Base-by-base conservation (phyloP, 2,113 vertebrate genomes). In the Lepidiolamprologus cunningtoni region DNA sequence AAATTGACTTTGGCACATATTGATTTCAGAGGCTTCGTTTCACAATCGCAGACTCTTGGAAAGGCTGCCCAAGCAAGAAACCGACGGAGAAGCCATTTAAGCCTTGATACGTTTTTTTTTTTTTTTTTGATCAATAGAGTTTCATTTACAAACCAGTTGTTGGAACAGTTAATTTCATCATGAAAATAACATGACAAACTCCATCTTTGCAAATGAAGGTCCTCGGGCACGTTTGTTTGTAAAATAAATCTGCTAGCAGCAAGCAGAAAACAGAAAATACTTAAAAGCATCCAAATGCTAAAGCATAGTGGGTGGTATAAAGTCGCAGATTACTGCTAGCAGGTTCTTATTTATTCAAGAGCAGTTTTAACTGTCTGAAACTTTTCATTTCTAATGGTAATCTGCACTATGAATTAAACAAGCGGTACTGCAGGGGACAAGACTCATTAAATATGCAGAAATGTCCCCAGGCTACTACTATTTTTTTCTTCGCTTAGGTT, bases 1-100 rank as follows among this genome's bases (percentile, higher is more conserved):
- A 96, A 96, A 97, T 96, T 96, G 95, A 91, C 94, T 97, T 96
- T 96, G 91, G 96, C 95, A 95, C 94, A 73, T 96, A 98, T 97
- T 4, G 97, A 98, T 98, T 97, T 94, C 71, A 91, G 90, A 88
- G 95, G 95, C 94, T 97, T 96, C 88, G 93, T 93, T 95, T 96
- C 94, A 96, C 96, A 96, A 96, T 95, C 57, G 86, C 94, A 92
- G 95, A 86, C 89, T 94, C 96, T 90, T 94, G 91, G 96, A 93
- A 95, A 95, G 95, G 95, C 93, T 95, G 93, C 55, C 95, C 95
- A 92, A 92, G 93, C 87, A 92, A 94, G 92, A 95, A 96, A 95
- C 26, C 26, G 94, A 94, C 87, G 93, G 94, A 93, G 91, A 96
- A 94, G 61, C 89, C 93, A 95, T 96, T 94, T 96, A 93, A 90